These are phyloP conservation scores for Cheilosia urbana DNA, from an alignment of 2,888 invertebrate genomes.

Conservation along the genomic window DNA sequence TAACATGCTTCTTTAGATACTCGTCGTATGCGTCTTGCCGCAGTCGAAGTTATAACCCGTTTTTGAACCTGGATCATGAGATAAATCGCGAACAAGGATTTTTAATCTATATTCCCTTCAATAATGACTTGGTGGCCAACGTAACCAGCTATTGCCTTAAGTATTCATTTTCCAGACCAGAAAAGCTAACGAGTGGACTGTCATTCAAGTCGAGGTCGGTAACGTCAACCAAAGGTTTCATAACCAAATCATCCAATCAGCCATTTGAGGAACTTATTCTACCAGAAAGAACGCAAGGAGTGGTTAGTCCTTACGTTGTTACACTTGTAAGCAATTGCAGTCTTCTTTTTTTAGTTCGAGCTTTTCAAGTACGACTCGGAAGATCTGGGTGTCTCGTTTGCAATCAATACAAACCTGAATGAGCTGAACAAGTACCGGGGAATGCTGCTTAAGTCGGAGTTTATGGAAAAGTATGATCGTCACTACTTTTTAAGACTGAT, in stretches of 20 bases:
- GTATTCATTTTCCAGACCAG: conserved; percentile 82
- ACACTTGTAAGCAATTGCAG: not conserved
- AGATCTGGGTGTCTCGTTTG: conserved; percentile 81
- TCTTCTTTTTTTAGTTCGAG: conserved; percentile 79
- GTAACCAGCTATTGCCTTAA: conserved; percentile 79
- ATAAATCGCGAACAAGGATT: conserved; percentile 88
- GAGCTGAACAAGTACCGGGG: conserved; percentile 82
- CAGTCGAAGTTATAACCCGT: conserved; percentile 86
- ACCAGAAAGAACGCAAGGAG: conserved; percentile 81
- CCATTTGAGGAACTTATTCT: conserved; percentile 82
- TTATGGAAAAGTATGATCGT: conserved; percentile 81
- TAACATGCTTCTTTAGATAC: conserved; percentile 81
- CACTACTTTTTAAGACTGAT: not conserved
- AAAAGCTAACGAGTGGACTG: conserved; percentile 82
- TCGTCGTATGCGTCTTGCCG: conserved; percentile 85
- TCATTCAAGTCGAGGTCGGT: conserved; percentile 83
- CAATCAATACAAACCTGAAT: conserved; percentile 82
- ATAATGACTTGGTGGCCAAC: conserved; percentile 82
- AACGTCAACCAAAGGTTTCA: conserved; percentile 81
- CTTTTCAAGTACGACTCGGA: conserved; percentile 81
- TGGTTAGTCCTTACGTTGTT: conserved; percentile 77
- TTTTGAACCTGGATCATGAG: conserved; percentile 87
- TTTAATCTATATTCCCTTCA: conserved; percentile 87
- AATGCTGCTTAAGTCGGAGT: conserved; percentile 83
- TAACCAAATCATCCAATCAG: conserved; percentile 80